Evolutionary conservation across 2,113 vertebrate genomes (phyloP).

Genomic region (Pomatorhinus ruficollis): DNA sequence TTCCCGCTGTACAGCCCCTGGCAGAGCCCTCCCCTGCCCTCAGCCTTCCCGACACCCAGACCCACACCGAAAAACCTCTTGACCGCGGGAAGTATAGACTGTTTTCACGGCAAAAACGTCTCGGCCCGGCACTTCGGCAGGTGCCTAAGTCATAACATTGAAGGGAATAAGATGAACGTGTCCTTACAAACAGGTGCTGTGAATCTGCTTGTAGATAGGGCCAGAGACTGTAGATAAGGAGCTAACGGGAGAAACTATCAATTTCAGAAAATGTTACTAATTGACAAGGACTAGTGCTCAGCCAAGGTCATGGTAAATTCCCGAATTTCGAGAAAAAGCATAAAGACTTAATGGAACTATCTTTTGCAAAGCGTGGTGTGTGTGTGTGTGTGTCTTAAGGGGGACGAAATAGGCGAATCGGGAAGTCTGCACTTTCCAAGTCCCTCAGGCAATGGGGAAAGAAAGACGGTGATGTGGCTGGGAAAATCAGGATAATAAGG

Average conservation of each 20-base stretch:
- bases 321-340: background rate
- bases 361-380: too few species aligned
- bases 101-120: accelerated
- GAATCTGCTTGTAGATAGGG: background rate
- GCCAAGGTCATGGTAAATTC: background rate
- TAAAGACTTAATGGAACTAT: background rate
- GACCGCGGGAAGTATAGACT: accelerated
- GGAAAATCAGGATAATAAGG: background rate
- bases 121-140: background rate
- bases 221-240: background rate
- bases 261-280: background rate
- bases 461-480: background rate
- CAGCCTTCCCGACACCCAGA: background rate
- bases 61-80: too few species aligned
- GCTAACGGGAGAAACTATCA: background rate
- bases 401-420: accelerated
- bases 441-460: background rate
- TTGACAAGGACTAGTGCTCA: background rate
- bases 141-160: accelerated
- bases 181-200: background rate
- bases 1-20: background rate
- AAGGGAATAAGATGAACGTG: background rate
- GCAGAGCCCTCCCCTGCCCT: background rate
- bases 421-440: background rate
- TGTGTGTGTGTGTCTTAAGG: background rate